phyloP scores from a whole-genome alignment of 2,888 invertebrate species.

The Drosophila emarginata region DNA sequence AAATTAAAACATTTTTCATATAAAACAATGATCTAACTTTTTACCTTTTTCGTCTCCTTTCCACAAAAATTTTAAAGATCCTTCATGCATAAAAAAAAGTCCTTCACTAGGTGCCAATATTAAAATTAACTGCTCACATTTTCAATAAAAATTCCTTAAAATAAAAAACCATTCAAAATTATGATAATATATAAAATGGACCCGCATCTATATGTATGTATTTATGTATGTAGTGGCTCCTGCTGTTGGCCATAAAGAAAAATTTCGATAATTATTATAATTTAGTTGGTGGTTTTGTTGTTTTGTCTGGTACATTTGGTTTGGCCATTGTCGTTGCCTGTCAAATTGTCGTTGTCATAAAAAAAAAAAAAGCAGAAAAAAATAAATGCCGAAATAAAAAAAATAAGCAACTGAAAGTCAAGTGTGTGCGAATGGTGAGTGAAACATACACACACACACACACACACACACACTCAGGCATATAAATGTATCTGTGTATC shows the following conservation, averaged over 20 bases:
- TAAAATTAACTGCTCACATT: not conserved
- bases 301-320: conserved; percentile 38
- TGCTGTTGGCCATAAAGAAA: conserved; percentile 53
- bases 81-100: too few species aligned
- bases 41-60: too few species aligned
- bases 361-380: conserved; percentile 50
- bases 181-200: conserved; percentile 19
- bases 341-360: conserved; percentile 73
- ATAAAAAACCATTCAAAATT: not conserved
- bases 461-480: not conserved
- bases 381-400: too few species aligned
- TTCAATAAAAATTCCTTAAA: not conserved
- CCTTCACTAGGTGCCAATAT: too few species aligned
- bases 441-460: not conserved
- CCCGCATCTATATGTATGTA: not conserved
- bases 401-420: conserved; percentile 38
- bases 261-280: conserved; percentile 69
- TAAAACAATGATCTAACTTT: too few species aligned
- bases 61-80: too few species aligned
- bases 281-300: conserved; percentile 22
- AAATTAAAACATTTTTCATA: too few species aligned
- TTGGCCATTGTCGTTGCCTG: conserved; percentile 44
- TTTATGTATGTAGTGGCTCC: conserved; percentile 16
- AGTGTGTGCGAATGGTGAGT: conserved; percentile 65
- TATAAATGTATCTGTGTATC: not conserved